Evolutionary conservation across 1,140 invertebrate species (phyloP).

Genomic region (Pseudomyrmex flavicornis): DNA sequence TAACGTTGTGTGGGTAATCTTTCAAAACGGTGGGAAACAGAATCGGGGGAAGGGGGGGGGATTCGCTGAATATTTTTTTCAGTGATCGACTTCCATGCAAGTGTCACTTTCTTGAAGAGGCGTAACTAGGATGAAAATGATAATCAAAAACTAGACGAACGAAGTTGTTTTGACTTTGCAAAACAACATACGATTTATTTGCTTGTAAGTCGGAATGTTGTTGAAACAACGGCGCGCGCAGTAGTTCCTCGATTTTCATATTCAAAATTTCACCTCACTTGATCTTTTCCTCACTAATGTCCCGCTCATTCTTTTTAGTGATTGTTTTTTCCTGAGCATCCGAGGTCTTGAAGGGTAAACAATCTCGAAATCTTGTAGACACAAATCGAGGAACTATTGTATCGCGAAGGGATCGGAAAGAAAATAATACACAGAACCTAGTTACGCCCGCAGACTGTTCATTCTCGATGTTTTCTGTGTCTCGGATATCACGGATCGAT

Average conservation of each 20-base stretch:
- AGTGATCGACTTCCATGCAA: slow-evolving; percentile 29
- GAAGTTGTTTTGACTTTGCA: not conserved
- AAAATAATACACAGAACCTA: not conserved
- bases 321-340: no score
- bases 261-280: no score
- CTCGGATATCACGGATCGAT: not conserved
- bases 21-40: not conserved
- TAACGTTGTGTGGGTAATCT: not conserved
- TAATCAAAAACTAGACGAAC: not conserved
- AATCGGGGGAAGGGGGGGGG: not conserved
- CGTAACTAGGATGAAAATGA: slow-evolving; percentile 20
- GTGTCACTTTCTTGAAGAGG: not conserved
- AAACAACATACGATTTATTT: no score
- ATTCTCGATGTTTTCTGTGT: slow-evolving; percentile 8
- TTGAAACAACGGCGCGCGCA: no score
- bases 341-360: no score
- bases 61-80: not conserved
- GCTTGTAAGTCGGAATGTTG: no score
- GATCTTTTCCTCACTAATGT: no score
- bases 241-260: no score
- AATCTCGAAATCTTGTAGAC: no score
- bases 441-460: not conserved
- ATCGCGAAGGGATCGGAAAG: not conserved
- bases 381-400: no score
- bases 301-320: no score